Evolutionary conservation across 2,888 invertebrate genomes (phyloP), one percentile per base, ranked within the genome.

Genomic region (Mongoloraphidia duomilia): DNA sequence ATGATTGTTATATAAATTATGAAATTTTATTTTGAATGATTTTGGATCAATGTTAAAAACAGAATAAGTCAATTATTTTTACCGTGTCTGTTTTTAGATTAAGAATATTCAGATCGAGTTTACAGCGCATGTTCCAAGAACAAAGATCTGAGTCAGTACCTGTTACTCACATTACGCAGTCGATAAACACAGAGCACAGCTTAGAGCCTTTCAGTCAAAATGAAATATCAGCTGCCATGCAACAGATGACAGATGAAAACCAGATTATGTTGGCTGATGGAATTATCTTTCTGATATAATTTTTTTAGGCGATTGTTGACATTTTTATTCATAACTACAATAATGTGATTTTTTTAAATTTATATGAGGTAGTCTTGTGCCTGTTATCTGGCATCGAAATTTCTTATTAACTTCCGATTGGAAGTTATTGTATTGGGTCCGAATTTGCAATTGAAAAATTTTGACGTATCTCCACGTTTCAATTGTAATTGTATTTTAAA

Each of bases 201-300:
- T 69, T 73, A 50, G 71, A 76, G 46, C 67, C 72, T 1, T 90
- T 84, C 64, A 70, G 73, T 0, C 62, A 72, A 2, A 75, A 67
- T 1, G 95, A 96, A 71, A 72, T 94, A 8, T 68, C 73, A 41
- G 82, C 85, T 0, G 94, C 93, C 2, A 71, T 96, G 10, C 72
- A 78, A 10, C 74, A 74, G 52, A 92, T 96, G 93, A 83, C 84
- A 4, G 82, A 84, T 37, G 90, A 86, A 55, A 95, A 94, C 70
- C 89, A 91, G 64, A 79, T 95, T 51, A 94, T 96, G 94, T 72
- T 89, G 58, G 80, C 88, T 0, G 90, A 91, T 61, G 84, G 80
- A 54, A 82, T 86, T 54, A 77, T 92, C 34, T 87, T 89, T 68
- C 73, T 89, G 45, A 88, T 92, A 63, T 90, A 79, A 74, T 44